These are phyloP conservation scores for Miichthys miiuy DNA, from an alignment of 2,797 vertebrate species.

Conservation along the genomic window DNA sequence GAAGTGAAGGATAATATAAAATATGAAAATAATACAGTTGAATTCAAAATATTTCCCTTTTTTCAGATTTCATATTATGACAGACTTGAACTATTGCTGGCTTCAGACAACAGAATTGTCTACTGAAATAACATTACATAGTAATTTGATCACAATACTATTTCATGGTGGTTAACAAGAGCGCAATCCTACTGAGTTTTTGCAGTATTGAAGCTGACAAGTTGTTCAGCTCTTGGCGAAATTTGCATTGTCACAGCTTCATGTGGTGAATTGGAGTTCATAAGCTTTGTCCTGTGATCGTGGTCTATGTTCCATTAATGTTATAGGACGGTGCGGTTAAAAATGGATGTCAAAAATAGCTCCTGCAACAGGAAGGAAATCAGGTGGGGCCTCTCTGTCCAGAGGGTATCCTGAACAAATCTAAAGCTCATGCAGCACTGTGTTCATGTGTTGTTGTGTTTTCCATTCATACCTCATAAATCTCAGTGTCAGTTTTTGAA, in stretches of 20 bases:
- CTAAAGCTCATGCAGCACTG: conserved; percentile 28
- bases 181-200: neutral
- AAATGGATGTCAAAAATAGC: conserved; percentile 53
- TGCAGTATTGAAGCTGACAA: neutral
- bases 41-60: neutral
- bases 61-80: neutral
- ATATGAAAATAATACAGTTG: neutral
- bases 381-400: conserved; percentile 58
- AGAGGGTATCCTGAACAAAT: conserved; percentile 51
- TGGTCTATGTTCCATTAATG: neutral
- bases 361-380: conserved; percentile 70
- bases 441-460: neutral
- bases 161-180: neutral
- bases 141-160: neutral
- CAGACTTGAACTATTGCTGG: neutral
- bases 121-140: neutral
- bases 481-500: neutral
- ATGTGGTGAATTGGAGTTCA: neutral
- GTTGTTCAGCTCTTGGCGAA: neutral
- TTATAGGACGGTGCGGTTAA: conserved; percentile 2
- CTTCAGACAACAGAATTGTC: neutral
- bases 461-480: neutral
- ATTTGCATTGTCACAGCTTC: neutral
- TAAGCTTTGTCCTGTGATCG: neutral
- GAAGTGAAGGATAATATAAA: neutral